phyloP scores from a whole-genome alignment of 2,888 invertebrate species.

The Microctonus aethiopoides region DNA sequence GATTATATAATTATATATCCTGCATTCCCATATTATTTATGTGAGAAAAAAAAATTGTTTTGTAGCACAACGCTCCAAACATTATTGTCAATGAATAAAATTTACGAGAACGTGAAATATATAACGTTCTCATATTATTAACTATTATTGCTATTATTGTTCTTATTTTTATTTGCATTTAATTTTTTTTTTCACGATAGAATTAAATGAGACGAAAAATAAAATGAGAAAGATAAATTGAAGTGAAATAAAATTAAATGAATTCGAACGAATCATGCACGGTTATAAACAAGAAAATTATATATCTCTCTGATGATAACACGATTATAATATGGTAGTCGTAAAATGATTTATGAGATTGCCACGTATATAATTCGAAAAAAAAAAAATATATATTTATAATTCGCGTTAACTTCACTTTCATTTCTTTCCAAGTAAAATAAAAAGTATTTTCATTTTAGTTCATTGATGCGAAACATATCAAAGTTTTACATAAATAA shows the following conservation, averaged over 20 bases:
- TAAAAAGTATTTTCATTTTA: slow-evolving; percentile 14
- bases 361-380: background rate
- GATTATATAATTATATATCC: slow-evolving; percentile 17
- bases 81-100: slow-evolving; percentile 15
- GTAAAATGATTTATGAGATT: background rate
- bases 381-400: background rate
- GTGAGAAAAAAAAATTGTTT: slow-evolving; percentile 9
- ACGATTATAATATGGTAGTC: background rate
- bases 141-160: background rate
- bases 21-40: slow-evolving; percentile 18
- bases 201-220: background rate
- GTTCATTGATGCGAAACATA: slow-evolving; percentile 26
- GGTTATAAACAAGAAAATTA: background rate
- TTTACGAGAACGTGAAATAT: slow-evolving; percentile 16
- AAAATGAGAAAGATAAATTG: background rate
- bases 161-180: background rate
- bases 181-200: too few species aligned
- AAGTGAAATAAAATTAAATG: background rate
- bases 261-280: background rate
- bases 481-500: slow-evolving; percentile 21
- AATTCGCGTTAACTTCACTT: slow-evolving; percentile 30
- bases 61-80: background rate
- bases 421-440: slow-evolving; percentile 20
- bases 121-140: slow-evolving; percentile 8
- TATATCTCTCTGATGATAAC: background rate